Base-by-base conservation (phyloP, 1,140 invertebrate genomes). In the Ditylenchus dipsaci region DNA sequence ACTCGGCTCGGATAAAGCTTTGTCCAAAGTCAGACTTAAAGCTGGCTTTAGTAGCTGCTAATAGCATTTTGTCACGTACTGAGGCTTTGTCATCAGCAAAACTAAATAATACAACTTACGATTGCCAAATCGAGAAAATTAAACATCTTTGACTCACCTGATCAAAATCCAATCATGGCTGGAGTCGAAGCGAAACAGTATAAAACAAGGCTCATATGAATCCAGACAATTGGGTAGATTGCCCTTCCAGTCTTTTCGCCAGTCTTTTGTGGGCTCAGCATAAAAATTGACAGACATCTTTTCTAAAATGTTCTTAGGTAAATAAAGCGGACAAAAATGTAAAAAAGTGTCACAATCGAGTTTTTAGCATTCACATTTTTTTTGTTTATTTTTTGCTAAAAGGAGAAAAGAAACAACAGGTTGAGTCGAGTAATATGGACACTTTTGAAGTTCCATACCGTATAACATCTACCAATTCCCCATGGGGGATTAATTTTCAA, bases 41-140 rank as follows among this genome's bases (percentile, higher is more conserved):
- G 0, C 95, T 98, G 1, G 95, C 92, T 86, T 96, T 94, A 0
- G 95, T 98, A 0, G 94, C 96, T 0, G 95, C 95, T 84, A 97
- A 97, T 38, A 98, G 86, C 95, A 99, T 98, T 86, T 98, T 98
- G 79, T 97, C 90, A 69, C 94, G 87, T 3, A 93, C 78, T 0
- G 81, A 77, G 29, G 81, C 81, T 61, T 77, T 79, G 65, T 82
- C 81, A 67, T 83, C 81, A 26, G 80, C 79, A 53, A 83, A 82
- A 69, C 81, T 82, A 42, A 8, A 79, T n/a, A n/a, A n/a, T n/a
- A 67, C 23, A 58, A 38, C 26, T 59, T 65, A 75, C 43, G 26
- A 65, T 67, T 19, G 67, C 59, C n/a, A 29, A n/a, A n/a, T 59
- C 13, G 1, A 57, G 7, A 23, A 13, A 64, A 38, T 21, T 63